Evolutionary conservation across 1,140 invertebrate genomes (phyloP), one percentile per base, ranked within the genome.

Genomic region (Aphis craccivora): DNA sequence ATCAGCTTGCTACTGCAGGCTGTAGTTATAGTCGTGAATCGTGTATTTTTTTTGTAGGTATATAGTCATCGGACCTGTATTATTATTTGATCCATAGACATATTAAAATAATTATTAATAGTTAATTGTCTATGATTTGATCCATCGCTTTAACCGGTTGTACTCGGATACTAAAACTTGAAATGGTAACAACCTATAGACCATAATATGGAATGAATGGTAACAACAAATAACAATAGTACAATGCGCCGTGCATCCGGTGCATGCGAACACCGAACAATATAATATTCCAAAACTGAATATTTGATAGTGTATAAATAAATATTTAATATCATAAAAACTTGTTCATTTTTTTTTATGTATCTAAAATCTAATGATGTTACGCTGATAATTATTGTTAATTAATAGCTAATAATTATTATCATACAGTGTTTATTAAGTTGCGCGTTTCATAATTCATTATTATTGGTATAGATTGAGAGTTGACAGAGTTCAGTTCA

Each of bases 151-250:
- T n/a, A 14, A 60, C 8, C 25, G 55, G 55, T 60, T 30, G 7
- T 30, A 30, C 25, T 60, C 25, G 30, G 9, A n/a, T 67, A 76
- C 18, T 51, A 51, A 51, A 76, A 76, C n/a, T n/a, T 51, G 18
- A 51, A 76, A n/a, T n/a, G 60, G 60, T 76, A 76, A n/a, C 14
- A 18, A 76, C 60, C 60, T 51, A 51, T 18, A 51, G 48, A 51
- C 48, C 48, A 51, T 14, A 51, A 76, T 76, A 18, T 18, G n/a
- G 30, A 2, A 76, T 76, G 14, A 76, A 20, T 20, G 60, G 60
- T 76, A 76, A 76, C 60, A 76, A 76, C 60, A 76, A 76, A 76
- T 30, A 76, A 76, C 60, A 76, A 67, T 67, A 67, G 60, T 67
- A 67, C 30, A 67, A 76, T 76, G 60, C 30, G 48, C 48, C 48